Conservation (phyloP, 2,888 invertebrate species). For the Cyclophora albipunctata region DNA sequence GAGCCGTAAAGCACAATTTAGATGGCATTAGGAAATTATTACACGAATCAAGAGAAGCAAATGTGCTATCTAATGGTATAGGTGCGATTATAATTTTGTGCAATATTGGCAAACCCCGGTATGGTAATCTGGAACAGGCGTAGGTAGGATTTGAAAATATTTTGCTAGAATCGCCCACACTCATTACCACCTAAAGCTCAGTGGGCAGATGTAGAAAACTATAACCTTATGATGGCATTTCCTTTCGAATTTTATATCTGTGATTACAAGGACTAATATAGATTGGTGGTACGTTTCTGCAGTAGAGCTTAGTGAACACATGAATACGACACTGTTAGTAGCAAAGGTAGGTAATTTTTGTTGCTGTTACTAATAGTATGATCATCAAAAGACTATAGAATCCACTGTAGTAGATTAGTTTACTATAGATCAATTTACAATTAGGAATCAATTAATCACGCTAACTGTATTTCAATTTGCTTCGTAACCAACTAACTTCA, state of each 20-base stretch:
- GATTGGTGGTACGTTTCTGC: constrained; percentile 5
- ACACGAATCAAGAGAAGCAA: not conserved
- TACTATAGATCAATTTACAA: too few species aligned
- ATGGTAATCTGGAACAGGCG: constrained; percentile 50
- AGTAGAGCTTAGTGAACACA: too few species aligned
- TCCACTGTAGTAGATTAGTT: too few species aligned
- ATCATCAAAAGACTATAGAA: too few species aligned
- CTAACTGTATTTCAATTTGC: too few species aligned
- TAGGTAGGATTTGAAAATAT: constrained; percentile 44
- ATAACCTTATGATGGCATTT: constrained; percentile 33
- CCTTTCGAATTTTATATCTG: constrained; percentile 17
- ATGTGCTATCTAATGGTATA: not conserved
- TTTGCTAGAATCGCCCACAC: constrained; percentile 45
- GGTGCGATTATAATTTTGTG: not conserved
- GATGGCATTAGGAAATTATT: not conserved
- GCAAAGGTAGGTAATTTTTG: too few species aligned
- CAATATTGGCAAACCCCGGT: not conserved
- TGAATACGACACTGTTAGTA: too few species aligned
- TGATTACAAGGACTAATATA: constrained; percentile 18
- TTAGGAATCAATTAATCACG: too few species aligned
- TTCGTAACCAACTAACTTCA: too few species aligned
- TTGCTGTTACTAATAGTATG: too few species aligned
- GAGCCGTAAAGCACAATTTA: not conserved
- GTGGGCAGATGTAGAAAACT: constrained; percentile 41
- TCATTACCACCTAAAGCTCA: constrained; percentile 20